These are phyloP conservation scores for Holacanthella duospinosa DNA, from an alignment of 2,888 invertebrate species.

Conservation along the genomic window DNA sequence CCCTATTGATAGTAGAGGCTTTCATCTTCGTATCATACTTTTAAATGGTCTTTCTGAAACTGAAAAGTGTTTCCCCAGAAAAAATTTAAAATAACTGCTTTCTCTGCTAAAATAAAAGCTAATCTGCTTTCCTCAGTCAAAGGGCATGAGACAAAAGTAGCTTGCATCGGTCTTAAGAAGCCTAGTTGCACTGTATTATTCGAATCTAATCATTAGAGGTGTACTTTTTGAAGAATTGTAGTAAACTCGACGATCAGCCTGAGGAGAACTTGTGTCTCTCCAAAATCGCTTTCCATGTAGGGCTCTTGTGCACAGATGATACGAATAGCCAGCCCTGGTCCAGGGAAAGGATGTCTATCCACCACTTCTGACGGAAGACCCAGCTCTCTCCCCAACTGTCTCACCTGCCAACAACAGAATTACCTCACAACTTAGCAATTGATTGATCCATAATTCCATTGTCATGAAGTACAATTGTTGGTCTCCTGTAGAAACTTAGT, in stretches of 20 bases:
- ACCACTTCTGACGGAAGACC: conserved; percentile 78
- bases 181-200: neutral
- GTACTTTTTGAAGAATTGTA: conserved; percentile 67
- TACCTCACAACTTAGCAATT: neutral
- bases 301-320: conserved; percentile 93
- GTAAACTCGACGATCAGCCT: conserved; percentile 90
- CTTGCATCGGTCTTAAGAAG: too few relatives aligned
- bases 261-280: conserved; percentile 88
- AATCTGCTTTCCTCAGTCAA: too few relatives aligned
- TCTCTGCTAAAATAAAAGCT: too few relatives aligned
- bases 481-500: neutral
- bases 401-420: conserved; percentile 47
- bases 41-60: too few relatives aligned
- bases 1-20: neutral
- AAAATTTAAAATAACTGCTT: too few relatives aligned
- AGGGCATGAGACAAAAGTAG: too few relatives aligned
- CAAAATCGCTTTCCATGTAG: conserved; percentile 85
- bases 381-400: conserved; percentile 76
- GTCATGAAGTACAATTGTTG: too few relatives aligned
- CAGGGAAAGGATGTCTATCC: conserved; percentile 94
- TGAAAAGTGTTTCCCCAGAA: too few relatives aligned
- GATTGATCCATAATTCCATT: neutral
- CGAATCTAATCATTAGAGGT: too few relatives aligned
- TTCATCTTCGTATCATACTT: too few relatives aligned
- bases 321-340: conserved; percentile 93